Conservation (phyloP, 2,797 vertebrate species). For the Allobates femoralis region DNA sequence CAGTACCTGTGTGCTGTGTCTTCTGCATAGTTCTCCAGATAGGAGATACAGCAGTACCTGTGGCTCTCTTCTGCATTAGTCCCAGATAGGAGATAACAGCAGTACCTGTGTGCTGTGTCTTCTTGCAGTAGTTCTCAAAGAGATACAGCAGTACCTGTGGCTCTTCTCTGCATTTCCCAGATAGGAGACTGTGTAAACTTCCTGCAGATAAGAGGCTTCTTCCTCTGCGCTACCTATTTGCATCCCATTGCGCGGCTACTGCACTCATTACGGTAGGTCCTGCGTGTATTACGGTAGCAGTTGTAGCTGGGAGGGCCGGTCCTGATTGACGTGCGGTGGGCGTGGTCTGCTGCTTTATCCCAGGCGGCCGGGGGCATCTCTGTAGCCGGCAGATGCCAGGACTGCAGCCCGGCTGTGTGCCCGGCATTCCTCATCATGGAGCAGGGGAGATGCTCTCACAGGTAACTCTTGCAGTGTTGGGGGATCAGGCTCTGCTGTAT, state of each 20-base stretch:
- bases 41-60: no score
- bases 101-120: no score
- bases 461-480: slow-evolving; percentile 16
- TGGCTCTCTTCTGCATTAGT: no score
- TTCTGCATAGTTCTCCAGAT: no score
- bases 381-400: slow-evolving; percentile 20
- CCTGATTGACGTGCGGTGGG: slow-evolving; percentile 23
- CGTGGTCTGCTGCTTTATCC: background rate
- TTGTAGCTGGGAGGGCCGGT: background rate
- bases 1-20: no score
- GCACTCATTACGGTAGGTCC: slow-evolving; percentile 21
- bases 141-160: no score
- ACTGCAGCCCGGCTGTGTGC: slow-evolving; percentile 6
- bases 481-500: background rate
- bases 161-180: background rate
- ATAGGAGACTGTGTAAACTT: background rate
- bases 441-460: background rate
- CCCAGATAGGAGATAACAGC: no score
- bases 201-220: background rate
- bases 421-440: background rate
- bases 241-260: background rate
- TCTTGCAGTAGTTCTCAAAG: no score
- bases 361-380: background rate
- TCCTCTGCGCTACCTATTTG: background rate
- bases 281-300: slow-evolving; percentile 26